phyloP scores from a whole-genome alignment of 1,140 invertebrate genomes.

The Aphis gossypii region DNA sequence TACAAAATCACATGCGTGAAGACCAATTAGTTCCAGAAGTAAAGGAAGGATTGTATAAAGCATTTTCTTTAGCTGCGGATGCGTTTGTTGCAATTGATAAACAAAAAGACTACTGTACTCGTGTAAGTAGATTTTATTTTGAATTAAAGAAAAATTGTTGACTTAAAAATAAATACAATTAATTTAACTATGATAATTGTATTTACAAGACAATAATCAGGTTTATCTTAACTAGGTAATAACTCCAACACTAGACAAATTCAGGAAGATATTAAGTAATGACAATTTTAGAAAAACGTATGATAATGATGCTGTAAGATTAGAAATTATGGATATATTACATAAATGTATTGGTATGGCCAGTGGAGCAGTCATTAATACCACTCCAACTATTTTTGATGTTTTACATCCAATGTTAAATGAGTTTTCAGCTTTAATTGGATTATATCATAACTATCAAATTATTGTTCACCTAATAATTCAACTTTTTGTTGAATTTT shows the following conservation, averaged over 20 bases:
- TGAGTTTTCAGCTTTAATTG: constrained; percentile 74
- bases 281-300: constrained; percentile 69
- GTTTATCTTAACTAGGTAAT: constrained; percentile 66
- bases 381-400: constrained; percentile 71
- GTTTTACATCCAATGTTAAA: constrained; percentile 72
- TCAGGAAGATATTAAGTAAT: constrained; percentile 68
- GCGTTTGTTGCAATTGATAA: constrained; percentile 63
- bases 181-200: too few relatives aligned
- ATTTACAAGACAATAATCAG: not conserved
- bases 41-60: constrained; percentile 68
- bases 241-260: constrained; percentile 70
- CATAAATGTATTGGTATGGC: constrained; percentile 73
- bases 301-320: constrained; percentile 69
- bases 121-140: constrained; percentile 60
- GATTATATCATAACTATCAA: constrained; percentile 82
- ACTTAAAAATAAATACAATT: too few relatives aligned
- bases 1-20: constrained; percentile 63
- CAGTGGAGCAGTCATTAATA: constrained; percentile 69
- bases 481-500: constrained; percentile 77
- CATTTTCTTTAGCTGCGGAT: constrained; percentile 67
- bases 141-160: not conserved
- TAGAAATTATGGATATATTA: constrained; percentile 71
- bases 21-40: constrained; percentile 66
- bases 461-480: constrained; percentile 80
- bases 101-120: constrained; percentile 66